phyloP scores from a whole-genome alignment of 2,888 invertebrate genomes.

The Xylota sylvarum region DNA sequence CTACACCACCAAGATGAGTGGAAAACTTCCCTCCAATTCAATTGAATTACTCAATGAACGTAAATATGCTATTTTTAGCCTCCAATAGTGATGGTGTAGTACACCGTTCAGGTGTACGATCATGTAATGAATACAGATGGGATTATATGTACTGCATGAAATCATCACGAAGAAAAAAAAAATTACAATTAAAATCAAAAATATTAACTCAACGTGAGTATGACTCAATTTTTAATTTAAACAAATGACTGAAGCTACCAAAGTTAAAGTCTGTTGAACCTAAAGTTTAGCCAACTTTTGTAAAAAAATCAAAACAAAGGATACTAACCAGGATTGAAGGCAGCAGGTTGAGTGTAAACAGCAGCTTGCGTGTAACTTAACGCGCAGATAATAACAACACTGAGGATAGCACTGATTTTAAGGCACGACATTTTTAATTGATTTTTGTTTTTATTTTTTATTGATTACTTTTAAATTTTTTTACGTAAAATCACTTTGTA shows the following conservation, averaged over 20 bases:
- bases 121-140: slow-evolving; percentile 58
- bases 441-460: slow-evolving; percentile 17
- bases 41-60: slow-evolving; percentile 54
- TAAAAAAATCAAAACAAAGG: slow-evolving; percentile 21
- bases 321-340: slow-evolving; percentile 83
- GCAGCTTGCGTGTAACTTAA: slow-evolving; percentile 80
- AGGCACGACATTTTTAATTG: slow-evolving; percentile 75
- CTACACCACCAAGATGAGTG: slow-evolving; percentile 12
- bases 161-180: slow-evolving; percentile 27
- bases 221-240: slow-evolving; percentile 19
- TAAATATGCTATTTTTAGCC: slow-evolving; percentile 44
- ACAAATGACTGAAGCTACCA: background rate
- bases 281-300: background rate
- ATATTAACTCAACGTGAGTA: background rate
- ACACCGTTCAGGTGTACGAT: slow-evolving; percentile 20
- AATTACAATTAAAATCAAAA: slow-evolving; percentile 34
- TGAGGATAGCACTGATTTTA: slow-evolving; percentile 80
- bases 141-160: slow-evolving; percentile 24
- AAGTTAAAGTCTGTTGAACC: slow-evolving; percentile 59
- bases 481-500: slow-evolving; percentile 15
- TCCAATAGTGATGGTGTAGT: background rate
- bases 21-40: slow-evolving; percentile 16
- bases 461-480: slow-evolving; percentile 33
- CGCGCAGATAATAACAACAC: slow-evolving; percentile 79
- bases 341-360: slow-evolving; percentile 81